These are phyloP conservation scores for Notamacropus eugenii DNA, from an alignment of 2,797 vertebrate species.

Conservation along the genomic window DNA sequence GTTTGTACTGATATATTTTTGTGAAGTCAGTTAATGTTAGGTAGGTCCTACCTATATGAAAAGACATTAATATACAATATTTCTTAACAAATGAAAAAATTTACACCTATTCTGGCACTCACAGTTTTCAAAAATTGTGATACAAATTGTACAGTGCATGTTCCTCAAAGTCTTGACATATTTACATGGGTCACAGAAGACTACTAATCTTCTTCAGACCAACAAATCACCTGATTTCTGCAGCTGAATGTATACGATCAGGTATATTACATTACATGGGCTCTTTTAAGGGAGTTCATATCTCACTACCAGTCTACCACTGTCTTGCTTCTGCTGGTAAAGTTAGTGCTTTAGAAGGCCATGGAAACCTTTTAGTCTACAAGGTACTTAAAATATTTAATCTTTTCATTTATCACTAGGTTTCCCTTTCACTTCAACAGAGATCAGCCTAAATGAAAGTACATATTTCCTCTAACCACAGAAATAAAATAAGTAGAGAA, in stretches of 20 bases:
- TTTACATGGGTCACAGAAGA: too few relatives aligned
- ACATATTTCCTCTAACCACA: not conserved
- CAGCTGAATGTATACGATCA: too few relatives aligned
- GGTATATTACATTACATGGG: too few relatives aligned
- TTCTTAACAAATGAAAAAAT: not conserved
- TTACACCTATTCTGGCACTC: not conserved
- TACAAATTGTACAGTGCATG: too few relatives aligned
- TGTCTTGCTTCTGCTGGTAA: not conserved
- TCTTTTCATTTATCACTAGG: not conserved
- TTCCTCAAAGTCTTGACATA: too few relatives aligned
- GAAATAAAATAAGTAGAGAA: not conserved
- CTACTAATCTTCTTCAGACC: too few relatives aligned
- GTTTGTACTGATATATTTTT: too few relatives aligned
- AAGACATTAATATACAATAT: not conserved
- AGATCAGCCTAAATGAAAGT: not conserved
- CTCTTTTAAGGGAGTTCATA: too few relatives aligned
- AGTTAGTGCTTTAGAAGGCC: not conserved
- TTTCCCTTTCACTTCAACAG: not conserved
- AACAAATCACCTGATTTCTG: too few relatives aligned
- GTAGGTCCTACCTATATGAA: too few relatives aligned
- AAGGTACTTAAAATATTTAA: not conserved
- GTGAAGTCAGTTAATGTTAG: too few relatives aligned
- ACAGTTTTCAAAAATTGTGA: conserved; percentile 2
- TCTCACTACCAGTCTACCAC: too few relatives aligned
- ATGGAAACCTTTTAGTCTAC: not conserved